These are phyloP conservation scores for Andrena praecox DNA, from an alignment of 2,888 invertebrate genomes.

Conservation along the genomic window DNA sequence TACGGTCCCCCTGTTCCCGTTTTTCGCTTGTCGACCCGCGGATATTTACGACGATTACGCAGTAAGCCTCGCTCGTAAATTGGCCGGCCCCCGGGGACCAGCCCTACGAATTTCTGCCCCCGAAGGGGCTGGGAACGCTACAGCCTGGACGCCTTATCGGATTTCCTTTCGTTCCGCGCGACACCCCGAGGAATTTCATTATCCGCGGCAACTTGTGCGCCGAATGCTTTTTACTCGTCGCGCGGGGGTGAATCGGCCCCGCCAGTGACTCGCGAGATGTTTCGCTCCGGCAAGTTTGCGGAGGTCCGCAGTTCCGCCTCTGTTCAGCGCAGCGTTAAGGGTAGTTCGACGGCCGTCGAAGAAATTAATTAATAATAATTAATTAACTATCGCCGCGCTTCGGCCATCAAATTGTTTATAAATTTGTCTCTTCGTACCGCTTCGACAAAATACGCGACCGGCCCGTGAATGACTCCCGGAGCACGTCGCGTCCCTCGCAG, in stretches of 20 bases:
- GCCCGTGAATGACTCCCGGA: too few species aligned
- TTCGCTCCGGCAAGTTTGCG: too few species aligned
- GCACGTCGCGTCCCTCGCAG: too few species aligned
- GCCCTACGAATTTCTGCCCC: constrained; percentile 36
- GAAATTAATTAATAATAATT: background rate
- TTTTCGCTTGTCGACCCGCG: constrained; percentile 14
- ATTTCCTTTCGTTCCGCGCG: constrained; percentile 39
- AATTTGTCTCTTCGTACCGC: too few species aligned
- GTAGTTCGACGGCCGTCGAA: background rate
- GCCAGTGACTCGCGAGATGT: background rate
- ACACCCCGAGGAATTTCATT: constrained; percentile 51
- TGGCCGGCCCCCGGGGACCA: constrained; percentile 48
- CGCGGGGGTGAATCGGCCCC: background rate
- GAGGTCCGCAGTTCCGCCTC: too few species aligned
- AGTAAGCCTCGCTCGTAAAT: constrained; percentile 69
- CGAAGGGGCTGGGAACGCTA: background rate
- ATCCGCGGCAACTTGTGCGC: background rate
- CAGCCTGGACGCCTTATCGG: constrained; percentile 25
- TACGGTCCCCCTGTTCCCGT: background rate
- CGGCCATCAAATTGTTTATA: too few species aligned
- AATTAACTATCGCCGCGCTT: too few species aligned
- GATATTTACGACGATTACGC: constrained; percentile 60
- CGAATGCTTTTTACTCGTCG: background rate
- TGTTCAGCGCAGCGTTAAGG: too few species aligned
- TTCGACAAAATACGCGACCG: too few species aligned